Conservation (phyloP, 2,113 vertebrate species). For the Pithys albifrons region DNA sequence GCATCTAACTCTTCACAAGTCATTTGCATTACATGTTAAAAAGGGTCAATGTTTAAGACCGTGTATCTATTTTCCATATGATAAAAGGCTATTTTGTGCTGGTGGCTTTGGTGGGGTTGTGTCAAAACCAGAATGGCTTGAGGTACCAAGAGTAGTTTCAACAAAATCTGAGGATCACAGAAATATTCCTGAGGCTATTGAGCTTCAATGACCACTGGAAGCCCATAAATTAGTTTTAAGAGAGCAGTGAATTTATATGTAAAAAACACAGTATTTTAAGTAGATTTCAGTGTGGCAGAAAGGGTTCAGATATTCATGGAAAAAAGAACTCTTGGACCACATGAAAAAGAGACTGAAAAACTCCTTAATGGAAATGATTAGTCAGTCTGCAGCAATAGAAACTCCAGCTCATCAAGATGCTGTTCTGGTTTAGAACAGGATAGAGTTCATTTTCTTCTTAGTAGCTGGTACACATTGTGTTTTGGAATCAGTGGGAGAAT, state of each 20-base stretch:
- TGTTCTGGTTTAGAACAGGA: neutral
- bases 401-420: neutral
- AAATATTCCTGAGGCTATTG: neutral
- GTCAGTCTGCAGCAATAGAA: neutral
- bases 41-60: neutral
- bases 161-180: neutral
- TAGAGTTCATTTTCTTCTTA: neutral
- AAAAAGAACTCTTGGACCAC: neutral
- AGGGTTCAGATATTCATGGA: neutral
- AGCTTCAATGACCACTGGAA: neutral
- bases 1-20: neutral
- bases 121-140: neutral
- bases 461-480: neutral
- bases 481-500: neutral
- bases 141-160: neutral
- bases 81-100: neutral
- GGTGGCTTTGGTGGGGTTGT: neutral
- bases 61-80: neutral
- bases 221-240: neutral
- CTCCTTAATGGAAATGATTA: neutral
- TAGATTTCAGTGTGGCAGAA: neutral
- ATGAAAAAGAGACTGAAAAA: neutral
- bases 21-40: neutral
- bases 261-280: neutral
- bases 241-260: neutral